phyloP scores from a whole-genome alignment of 2,797 vertebrate species.

The Percopsis omiscomaycus region DNA sequence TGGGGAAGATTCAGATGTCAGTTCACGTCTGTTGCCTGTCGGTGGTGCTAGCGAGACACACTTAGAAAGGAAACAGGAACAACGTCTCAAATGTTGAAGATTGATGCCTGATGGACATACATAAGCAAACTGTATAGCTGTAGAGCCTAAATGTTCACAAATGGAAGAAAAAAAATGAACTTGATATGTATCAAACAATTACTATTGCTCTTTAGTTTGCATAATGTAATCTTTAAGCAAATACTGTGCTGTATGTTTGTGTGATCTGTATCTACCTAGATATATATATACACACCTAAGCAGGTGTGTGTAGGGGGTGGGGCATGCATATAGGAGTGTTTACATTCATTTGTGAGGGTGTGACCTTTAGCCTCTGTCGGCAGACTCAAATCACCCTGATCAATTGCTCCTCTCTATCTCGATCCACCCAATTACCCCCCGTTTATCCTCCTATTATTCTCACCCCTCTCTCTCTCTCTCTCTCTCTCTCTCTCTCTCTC shows the following conservation, averaged over 20 bases:
- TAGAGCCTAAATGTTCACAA: too few relatives aligned
- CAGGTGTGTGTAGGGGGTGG: background rate
- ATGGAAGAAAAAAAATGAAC: too few relatives aligned
- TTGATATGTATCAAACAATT: too few relatives aligned
- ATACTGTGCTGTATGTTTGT: background rate
- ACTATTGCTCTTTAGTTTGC: too few relatives aligned
- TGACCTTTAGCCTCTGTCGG: slow-evolving; percentile 57
- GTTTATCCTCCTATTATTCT: slow-evolving; percentile 76
- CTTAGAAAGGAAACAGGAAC: slow-evolving; percentile 7
- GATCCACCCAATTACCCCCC: slow-evolving; percentile 84
- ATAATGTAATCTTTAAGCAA: background rate
- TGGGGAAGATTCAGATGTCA: background rate
- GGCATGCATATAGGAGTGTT: slow-evolving; percentile 24
- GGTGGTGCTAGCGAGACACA: slow-evolving; percentile 63
- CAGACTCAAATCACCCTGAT: slow-evolving; percentile 67
- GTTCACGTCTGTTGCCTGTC: slow-evolving; percentile 39
- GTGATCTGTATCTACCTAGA: background rate
- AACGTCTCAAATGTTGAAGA: background rate
- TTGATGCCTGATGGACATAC: slow-evolving; percentile 17
- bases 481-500: slow-evolving; percentile 21
- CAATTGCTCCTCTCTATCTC: slow-evolving; percentile 68
- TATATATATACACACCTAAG: slow-evolving; percentile 3
- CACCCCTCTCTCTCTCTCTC: slow-evolving; percentile 20
- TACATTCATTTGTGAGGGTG: slow-evolving; percentile 27
- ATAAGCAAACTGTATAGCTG: background rate